Evolutionary conservation across 1,140 invertebrate genomes (phyloP).

Genomic region (Cydia pomonella): DNA sequence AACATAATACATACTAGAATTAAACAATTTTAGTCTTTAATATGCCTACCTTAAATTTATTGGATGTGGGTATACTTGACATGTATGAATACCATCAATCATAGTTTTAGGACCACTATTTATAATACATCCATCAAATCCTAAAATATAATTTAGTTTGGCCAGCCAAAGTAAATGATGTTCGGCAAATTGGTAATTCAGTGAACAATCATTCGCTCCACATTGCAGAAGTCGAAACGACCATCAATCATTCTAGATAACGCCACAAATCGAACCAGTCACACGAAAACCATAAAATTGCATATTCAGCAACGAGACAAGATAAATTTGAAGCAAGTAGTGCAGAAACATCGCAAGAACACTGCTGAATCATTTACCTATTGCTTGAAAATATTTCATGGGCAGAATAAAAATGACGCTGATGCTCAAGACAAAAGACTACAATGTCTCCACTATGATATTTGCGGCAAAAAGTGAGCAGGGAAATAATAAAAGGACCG

Average conservation of each 20-base stretch:
- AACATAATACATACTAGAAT: neutral
- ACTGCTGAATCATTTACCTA: conserved; percentile 48
- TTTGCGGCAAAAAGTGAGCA: conserved; percentile 43
- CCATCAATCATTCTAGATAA: conserved; percentile 58
- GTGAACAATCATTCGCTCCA: conserved; percentile 51
- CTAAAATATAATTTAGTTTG: conserved; percentile 23
- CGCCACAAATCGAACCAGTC: conserved; percentile 51
- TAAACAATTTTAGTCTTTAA: neutral
- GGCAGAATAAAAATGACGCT: conserved; percentile 44
- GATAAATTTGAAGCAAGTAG: conserved; percentile 51
- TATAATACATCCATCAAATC: neutral
- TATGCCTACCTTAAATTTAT: neutral
- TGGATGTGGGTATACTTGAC: neutral
- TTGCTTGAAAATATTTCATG: conserved; percentile 43
- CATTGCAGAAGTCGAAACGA: conserved; percentile 48
- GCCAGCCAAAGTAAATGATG: conserved; percentile 20
- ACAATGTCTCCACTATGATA: conserved; percentile 43
- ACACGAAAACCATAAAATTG: conserved; percentile 54
- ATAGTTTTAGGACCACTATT: neutral
- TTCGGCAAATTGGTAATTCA: conserved; percentile 42
- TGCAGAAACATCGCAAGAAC: conserved; percentile 49
- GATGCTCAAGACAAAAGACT: conserved; percentile 47
- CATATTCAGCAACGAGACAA: conserved; percentile 50
- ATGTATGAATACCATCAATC: neutral
- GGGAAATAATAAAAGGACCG: conserved; percentile 42